Base-by-base conservation (phyloP, 2,797 vertebrate genomes). In the Sebastes dallii region DNA sequence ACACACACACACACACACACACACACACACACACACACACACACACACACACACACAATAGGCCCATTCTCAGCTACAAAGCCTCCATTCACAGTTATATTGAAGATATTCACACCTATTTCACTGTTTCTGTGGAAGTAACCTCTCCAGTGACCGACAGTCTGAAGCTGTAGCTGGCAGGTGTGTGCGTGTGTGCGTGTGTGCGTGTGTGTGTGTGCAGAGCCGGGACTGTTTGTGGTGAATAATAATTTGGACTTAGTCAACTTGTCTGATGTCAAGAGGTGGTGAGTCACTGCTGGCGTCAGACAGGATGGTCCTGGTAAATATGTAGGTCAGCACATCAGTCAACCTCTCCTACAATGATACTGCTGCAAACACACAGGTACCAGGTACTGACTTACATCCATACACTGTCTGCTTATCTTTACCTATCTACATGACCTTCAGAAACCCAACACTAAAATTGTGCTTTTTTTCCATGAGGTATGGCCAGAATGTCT, bases 321-420 rank as follows among this genome's bases (percentile, higher is more conserved):
- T 77, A 46, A 78, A 68, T 72, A 91, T 87, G 75, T 88, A 83
- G 92, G 89, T 90, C 91, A 86, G 24, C 69, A 4, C 91, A 85
- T 25, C 69, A 5, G 34, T 70, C 54, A 29, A 64, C 75, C 71
- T 36, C 42, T 32, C 34, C 18, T 55, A 13, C 29, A 11, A 1
- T 36, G 71, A 82, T 10, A 29, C 75, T 7, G 24, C 55, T 30
- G 52, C 79, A 77, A 32, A 72, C 64, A 77, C 66, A 61, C 60
- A 12, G 55, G 46, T 9, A 27, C 46, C 39, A 60, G 54, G 9
- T 10, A 18, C 4, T 62, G 34, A 25, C 24, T 34, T 56, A 16
- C 8, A 25, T 58, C 16, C 14, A 11, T 30, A 16, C 24, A 24
- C 5, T 2, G 18, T 22, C 42, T 29, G 32, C 9, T 30, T 50